phyloP scores from a whole-genome alignment of 2,113 vertebrate genomes.

The Microtus montanus region DNA sequence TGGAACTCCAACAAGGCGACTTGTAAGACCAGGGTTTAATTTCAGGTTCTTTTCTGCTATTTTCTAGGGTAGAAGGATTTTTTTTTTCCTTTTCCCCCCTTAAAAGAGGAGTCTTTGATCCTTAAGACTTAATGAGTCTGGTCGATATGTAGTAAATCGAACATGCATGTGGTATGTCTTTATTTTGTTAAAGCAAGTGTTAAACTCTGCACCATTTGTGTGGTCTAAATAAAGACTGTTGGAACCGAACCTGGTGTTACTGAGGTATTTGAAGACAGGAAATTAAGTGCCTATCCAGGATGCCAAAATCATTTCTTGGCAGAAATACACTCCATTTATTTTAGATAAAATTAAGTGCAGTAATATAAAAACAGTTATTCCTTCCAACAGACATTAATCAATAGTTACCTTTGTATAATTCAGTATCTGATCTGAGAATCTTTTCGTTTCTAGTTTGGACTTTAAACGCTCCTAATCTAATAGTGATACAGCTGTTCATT shows the following conservation, averaged over 20 bases:
- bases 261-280: slow-evolving; percentile 49
- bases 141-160: slow-evolving; percentile 60
- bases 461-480: not conserved
- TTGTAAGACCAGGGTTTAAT: slow-evolving; percentile 38
- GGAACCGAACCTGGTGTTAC: slow-evolving; percentile 10
- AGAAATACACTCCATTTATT: slow-evolving; percentile 52
- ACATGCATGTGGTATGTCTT: slow-evolving; percentile 41
- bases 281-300: slow-evolving; percentile 29
- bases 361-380: slow-evolving; percentile 47
- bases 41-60: slow-evolving; percentile 48
- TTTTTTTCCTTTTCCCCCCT: not conserved
- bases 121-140: slow-evolving; percentile 44
- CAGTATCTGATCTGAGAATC: not conserved
- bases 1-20: slow-evolving; percentile 20
- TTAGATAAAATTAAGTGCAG: slow-evolving; percentile 37
- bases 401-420: not conserved
- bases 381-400: not conserved
- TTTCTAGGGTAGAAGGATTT: slow-evolving; percentile 10
- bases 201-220: slow-evolving; percentile 65
- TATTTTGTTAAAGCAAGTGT: slow-evolving; percentile 67
- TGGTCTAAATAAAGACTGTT: slow-evolving; percentile 48
- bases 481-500: not conserved
- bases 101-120: slow-evolving; percentile 56
- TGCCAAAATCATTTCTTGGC: not conserved
- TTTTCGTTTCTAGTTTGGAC: not conserved